Conservation (phyloP, 2,797 vertebrate species). For the Pseudopleuronectes americanus region DNA sequence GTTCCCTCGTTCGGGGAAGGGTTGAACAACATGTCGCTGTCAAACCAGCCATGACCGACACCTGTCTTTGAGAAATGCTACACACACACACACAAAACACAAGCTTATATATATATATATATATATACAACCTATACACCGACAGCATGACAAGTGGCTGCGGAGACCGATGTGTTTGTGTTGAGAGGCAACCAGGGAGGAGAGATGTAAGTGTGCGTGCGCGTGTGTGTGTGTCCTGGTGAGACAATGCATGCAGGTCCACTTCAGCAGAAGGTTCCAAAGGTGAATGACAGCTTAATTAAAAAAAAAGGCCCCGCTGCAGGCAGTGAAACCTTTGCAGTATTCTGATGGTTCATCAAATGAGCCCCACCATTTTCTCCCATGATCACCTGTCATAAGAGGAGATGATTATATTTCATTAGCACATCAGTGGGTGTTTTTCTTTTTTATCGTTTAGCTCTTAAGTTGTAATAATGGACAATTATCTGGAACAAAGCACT, state of each 20-base stretch:
- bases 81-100: constrained; percentile 5
- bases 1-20: constrained; percentile 28
- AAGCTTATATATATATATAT: too few species aligned
- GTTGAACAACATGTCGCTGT: constrained; percentile 44
- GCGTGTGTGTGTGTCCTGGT: constrained; percentile 18
- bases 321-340: constrained; percentile 45
- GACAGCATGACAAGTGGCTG: constrained; percentile 26
- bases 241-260: constrained; percentile 23
- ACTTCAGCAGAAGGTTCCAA: constrained; percentile 53
- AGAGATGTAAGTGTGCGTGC: constrained; percentile 17
- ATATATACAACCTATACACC: constrained; percentile 1
- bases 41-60: constrained; percentile 48
- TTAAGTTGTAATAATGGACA: constrained; percentile 25
- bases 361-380: constrained; percentile 34
- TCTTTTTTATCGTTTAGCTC: constrained; percentile 10
- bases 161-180: not conserved
- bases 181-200: constrained; percentile 25
- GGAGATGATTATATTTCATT: constrained; percentile 44
- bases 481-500: constrained; percentile 31
- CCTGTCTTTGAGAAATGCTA: constrained; percentile 18
- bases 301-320: constrained; percentile 31
- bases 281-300: constrained; percentile 71
- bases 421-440: constrained; percentile 14
- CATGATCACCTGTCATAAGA: constrained; percentile 28
- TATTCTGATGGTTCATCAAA: constrained; percentile 41